A percentile compares a stretch with the other conserved stretches of the same genome.
Evolutionary conservation across 2,888 invertebrate genomes (phyloP).

Genomic region (Phytoseiulus persimilis): DNA sequence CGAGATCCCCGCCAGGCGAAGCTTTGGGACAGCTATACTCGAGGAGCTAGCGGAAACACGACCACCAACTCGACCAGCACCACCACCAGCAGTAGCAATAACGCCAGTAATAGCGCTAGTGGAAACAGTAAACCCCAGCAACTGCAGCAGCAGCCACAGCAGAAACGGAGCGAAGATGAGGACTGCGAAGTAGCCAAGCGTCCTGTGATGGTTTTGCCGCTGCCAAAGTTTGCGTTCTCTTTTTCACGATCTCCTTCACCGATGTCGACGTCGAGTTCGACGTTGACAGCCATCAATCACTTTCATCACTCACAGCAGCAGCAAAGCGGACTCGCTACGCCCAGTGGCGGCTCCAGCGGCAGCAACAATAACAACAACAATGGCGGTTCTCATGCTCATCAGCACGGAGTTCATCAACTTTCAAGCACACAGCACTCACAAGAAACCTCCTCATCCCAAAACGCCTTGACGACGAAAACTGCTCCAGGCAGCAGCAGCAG

Average conservation of each 20-base stretch:
- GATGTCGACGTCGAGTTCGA: constrained; percentile 40
- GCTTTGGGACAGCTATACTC: constrained; percentile 17
- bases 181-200: constrained; percentile 18
- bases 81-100: background rate
- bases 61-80: background rate
- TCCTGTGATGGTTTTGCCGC: constrained; percentile 61
- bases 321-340: constrained; percentile 43
- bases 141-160: constrained; percentile 24
- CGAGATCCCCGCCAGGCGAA: constrained; percentile 39
- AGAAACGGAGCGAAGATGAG: constrained; percentile 43
- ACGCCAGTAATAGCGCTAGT: background rate
- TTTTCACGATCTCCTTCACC: constrained; percentile 39
- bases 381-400: background rate
- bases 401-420: background rate
- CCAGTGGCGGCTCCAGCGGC: constrained; percentile 41
- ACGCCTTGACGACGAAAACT: background rate
- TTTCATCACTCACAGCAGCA: constrained; percentile 10
- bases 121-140: no score
- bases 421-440: background rate
- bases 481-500: background rate
- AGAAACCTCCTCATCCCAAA: background rate
- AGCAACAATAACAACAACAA: constrained; percentile 31
- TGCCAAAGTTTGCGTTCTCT: constrained; percentile 69
- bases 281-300: constrained; percentile 35
- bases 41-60: background rate